Base-by-base conservation (phyloP, 2,888 invertebrate species). In the Horisme vitalbata region DNA sequence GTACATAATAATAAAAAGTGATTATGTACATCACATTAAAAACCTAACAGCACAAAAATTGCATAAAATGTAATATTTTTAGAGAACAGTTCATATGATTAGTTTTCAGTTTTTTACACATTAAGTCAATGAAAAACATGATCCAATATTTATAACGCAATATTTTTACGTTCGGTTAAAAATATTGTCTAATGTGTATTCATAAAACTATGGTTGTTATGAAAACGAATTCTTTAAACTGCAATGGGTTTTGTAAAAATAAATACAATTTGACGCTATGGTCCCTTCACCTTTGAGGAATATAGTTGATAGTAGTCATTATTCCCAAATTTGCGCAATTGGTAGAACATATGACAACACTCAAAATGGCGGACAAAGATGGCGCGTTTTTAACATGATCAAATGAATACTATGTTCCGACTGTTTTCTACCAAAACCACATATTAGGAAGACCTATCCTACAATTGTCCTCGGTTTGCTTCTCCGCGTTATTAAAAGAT, bases 211-310 rank as follows among this genome's bases (percentile, higher is more conserved):
- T 15, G 27, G 28, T 27, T 37, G 21, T 20, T 13, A 9, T 7
- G 7, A 26, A 18, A 30, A 15, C 13, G 1, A 23, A 30, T 11
- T 27, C 15, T 10, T 24, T 28, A 13, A 28, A 28, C 14, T 12
- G 24, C 14, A 32, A 41, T 47, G 52, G 45, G 50, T 51, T 50
- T 55, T 52, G 43, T 37, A 45, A 21, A 47, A 37, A 45, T 43
- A 45, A 50, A 41, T 34, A 39, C 15, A 21, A 18, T 20, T 26
- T 34, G 41, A 38, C 39, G 21, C 56, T 32, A 55, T 55, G 57
- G 57, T 55, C 52, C 52, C 57, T 31, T 24, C 28, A 55, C 47
- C 50, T 14, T 35, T 37, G 24, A 52, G 49, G 43, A 31, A 44
- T n/a, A n/a, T n/a, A n/a, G n/a, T n/a, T n/a, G n/a, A n/a, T n/a